A percentile compares a stretch with the other conserved stretches of the same genome.
phyloP scores from a whole-genome alignment of 1,140 invertebrate genomes.

The Chymomyza costata region DNA sequence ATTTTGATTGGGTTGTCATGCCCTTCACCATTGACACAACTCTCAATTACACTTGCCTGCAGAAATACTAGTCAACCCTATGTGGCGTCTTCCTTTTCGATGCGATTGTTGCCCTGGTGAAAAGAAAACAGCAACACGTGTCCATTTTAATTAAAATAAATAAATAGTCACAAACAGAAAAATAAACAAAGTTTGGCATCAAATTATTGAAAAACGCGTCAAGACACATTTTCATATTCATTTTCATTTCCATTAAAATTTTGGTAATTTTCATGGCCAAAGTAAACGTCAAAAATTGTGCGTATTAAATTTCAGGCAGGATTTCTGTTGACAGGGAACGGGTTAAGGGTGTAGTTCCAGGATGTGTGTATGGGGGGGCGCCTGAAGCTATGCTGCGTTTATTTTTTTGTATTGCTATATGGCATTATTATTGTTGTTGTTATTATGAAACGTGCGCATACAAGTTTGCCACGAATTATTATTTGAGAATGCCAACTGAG shows the following conservation, averaged over 20 bases:
- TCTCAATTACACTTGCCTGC: slow-evolving; percentile 19
- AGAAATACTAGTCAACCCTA: slow-evolving; percentile 6
- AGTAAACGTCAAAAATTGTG: slow-evolving; percentile 45
- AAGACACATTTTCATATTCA: slow-evolving; percentile 11
- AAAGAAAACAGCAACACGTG: slow-evolving; percentile 69
- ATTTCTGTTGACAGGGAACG: slow-evolving; percentile 5
- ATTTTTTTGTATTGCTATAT: slow-evolving; percentile 29
- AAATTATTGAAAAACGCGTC: slow-evolving; percentile 4
- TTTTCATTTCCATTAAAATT: slow-evolving; percentile 30
- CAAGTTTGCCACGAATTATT: slow-evolving; percentile 67
- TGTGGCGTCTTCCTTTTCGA: slow-evolving; percentile 8
- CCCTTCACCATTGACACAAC: background rate
- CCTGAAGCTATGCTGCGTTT: slow-evolving; percentile 33
- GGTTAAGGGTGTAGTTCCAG: slow-evolving; percentile 2
- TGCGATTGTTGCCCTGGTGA: slow-evolving; percentile 37
- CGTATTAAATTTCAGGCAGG: slow-evolving; percentile 62
- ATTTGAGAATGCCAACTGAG: too few species aligned
- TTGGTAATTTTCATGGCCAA: slow-evolving; percentile 31
- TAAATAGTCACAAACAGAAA: slow-evolving; percentile 60
- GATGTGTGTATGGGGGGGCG: slow-evolving; percentile 12
- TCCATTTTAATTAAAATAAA: slow-evolving; percentile 72
- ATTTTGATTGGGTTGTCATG: too few species aligned
- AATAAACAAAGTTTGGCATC: slow-evolving; percentile 31
- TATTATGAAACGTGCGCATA: slow-evolving; percentile 65
- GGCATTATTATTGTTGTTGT: slow-evolving; percentile 29